Base-by-base conservation (phyloP, 2,113 vertebrate genomes). In the Falcunculus frontatus region DNA sequence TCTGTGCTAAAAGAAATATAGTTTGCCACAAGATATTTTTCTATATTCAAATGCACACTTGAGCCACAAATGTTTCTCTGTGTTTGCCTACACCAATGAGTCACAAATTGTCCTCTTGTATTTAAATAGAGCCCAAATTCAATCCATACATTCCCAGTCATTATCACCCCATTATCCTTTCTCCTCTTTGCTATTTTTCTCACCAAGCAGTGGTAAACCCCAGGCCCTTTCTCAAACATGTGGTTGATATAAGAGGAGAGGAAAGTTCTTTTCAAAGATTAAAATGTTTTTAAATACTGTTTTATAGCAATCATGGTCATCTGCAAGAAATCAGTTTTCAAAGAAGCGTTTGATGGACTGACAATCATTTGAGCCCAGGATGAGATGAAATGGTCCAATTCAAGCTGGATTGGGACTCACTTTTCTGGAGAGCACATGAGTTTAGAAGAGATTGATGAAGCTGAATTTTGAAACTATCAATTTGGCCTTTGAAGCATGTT, bases 271-370 rank as follows among this genome's bases (percentile, higher is more conserved):
- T 89, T 81, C 76, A 88, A 93, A 87, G 91, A 90, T 90, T 77
- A 87, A 90, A 90, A 84, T 57, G 83, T 94, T 94, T 96, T 90
- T 87, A 94, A 96, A 94, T 95, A 87, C 65, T 92, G 25, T 53
- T 96, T 89, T 69, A 46, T 78, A 81, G 83, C 86, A 90, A 78
- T 90, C 65, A 16, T 18, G 50, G 74, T 97, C 88, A 92, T 90
- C 96, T 96, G 95, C 92, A 95, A 96, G 80, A 93, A 95, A 95
- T 96, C 93, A 93, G 74, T 47, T 96, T 95, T 96, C 94, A 96
- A 95, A 96, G 86, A 89, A 68, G 83, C 6, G 0, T 95, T 84
- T 95, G 94, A 95, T 91, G 91, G 96, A 93, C 90, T 96, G 96
- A 90, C 92, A 93, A 30, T 89, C 88, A 57, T 93, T 33, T 60